Base-by-base conservation (phyloP, 2,888 invertebrate genomes). In the Latrodectus hesperus region DNA sequence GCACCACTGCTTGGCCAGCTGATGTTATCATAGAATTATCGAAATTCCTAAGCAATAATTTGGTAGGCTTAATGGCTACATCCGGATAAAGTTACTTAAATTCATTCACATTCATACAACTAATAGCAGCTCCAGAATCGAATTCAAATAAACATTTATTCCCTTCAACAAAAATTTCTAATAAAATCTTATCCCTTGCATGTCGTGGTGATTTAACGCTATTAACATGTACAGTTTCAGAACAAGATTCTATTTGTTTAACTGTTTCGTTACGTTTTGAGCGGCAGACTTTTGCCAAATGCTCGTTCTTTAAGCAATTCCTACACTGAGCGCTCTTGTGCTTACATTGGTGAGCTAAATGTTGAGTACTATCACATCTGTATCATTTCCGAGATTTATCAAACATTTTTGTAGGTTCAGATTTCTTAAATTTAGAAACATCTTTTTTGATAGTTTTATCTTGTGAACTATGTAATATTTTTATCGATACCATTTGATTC, bases 311-410 rank as follows among this genome's bases (percentile, higher is more conserved):
- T 79, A 79, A 79, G 79, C 79, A 53, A 79, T 79, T 79, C 71
- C 79, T 79, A 79, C 79, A 79, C 79, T 79, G 79, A 79, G 79
- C 70, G 79, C 70, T 79, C 79, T 79, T 79, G 79, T 79, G 79
- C 79, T 79, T 79, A 79, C 79, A 79, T 79, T 79, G 70, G 79
- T 79, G 79, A 79, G 79, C 71, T 79, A 79, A 79, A 79, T 79
- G 79, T 79, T 79, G 79, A 79, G 79, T 71, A 79, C 79, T 79
- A 79, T 79, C 79, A 79, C 79, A 79, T 79, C 79, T 79, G 79
- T 79, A 79, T 70, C 79, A 79, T 79, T 79, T 79, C 79, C 79
- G 79, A 79, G 71, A 79, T 79, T 79, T 79, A 79, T 79, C 79
- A 79, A 79, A 79, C 79, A 70, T 79, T 70, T 79, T 79, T 79